Conservation (phyloP, 2,797 vertebrate species). For the Alectoris magna region DNA sequence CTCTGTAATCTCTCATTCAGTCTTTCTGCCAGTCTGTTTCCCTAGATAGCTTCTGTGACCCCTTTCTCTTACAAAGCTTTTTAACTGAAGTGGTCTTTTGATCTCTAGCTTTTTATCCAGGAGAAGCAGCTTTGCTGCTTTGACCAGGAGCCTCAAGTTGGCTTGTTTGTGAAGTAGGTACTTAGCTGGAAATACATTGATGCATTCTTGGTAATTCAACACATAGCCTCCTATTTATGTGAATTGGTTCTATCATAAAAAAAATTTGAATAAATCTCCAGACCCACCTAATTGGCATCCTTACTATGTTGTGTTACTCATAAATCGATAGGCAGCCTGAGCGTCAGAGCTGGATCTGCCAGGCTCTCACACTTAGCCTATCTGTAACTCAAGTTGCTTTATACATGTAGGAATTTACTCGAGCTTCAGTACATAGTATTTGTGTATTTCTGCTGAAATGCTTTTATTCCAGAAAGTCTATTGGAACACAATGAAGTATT, state of each 20-base stretch:
- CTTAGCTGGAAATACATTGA: not conserved
- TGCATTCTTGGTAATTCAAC: not conserved
- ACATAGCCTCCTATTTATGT: not conserved
- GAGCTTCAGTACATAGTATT: not conserved
- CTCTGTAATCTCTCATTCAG: not conserved
- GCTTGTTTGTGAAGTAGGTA: not conserved
- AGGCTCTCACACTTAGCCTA: not conserved
- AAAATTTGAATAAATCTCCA: not conserved
- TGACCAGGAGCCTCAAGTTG: not conserved
- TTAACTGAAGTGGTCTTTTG: constrained; percentile 29
- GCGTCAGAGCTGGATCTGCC: not conserved
- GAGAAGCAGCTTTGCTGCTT: not conserved
- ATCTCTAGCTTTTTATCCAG: not conserved
- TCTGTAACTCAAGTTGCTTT: not conserved
- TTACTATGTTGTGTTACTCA: not conserved
- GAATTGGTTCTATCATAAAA: not conserved
- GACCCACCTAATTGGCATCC: not conserved
- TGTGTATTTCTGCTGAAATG: not conserved
- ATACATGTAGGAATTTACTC: accelerated
- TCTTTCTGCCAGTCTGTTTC: not conserved
- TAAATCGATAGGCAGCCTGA: not conserved
- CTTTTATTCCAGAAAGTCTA: not conserved
- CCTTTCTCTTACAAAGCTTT: constrained; percentile 12
- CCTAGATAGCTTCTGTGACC: constrained; percentile 20
- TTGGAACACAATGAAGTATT: not conserved